A percentile compares a stretch with the other conserved stretches of the same genome.
phyloP scores from a whole-genome alignment of 2,888 invertebrate species.

The Nomada ruficornis region DNA sequence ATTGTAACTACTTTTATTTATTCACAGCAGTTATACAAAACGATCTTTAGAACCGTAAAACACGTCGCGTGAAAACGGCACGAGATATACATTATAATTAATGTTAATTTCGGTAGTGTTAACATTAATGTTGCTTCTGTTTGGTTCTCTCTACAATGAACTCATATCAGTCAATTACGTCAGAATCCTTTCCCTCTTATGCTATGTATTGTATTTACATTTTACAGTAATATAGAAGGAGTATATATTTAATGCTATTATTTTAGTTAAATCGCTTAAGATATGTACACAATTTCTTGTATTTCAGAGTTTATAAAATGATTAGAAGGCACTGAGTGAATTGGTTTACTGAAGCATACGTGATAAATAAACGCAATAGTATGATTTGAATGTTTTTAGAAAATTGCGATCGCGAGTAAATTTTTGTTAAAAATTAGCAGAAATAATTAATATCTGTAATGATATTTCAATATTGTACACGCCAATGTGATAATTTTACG shows the following conservation, averaged over 20 bases:
- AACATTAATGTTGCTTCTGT: background rate
- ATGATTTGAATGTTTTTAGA: too few relatives aligned
- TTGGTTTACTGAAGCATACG: too few relatives aligned
- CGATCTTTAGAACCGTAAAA: conserved; percentile 18
- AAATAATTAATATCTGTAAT: background rate
- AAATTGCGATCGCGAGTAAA: too few relatives aligned
- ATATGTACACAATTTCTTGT: background rate
- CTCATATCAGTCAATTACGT: conserved; percentile 16
- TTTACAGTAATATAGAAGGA: background rate
- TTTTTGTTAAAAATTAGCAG: background rate
- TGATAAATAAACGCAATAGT: background rate
- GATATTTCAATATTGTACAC: background rate
- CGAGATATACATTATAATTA: conserved; percentile 12
- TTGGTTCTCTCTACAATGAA: background rate
- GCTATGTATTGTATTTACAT: conserved; percentile 34
- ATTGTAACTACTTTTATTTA: conserved; percentile 40
- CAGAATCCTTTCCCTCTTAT: background rate
- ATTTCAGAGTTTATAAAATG: background rate
- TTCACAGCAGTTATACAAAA: conserved; percentile 53
- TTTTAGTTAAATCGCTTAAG: too few relatives aligned
- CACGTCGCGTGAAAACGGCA: conserved; percentile 1
- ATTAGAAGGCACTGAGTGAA: background rate
- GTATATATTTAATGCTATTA: too few relatives aligned
- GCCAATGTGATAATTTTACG: background rate
- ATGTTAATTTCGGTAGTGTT: background rate